Conservation (phyloP, 2,113 vertebrate genomes). For the Malaclemys terrapin region DNA sequence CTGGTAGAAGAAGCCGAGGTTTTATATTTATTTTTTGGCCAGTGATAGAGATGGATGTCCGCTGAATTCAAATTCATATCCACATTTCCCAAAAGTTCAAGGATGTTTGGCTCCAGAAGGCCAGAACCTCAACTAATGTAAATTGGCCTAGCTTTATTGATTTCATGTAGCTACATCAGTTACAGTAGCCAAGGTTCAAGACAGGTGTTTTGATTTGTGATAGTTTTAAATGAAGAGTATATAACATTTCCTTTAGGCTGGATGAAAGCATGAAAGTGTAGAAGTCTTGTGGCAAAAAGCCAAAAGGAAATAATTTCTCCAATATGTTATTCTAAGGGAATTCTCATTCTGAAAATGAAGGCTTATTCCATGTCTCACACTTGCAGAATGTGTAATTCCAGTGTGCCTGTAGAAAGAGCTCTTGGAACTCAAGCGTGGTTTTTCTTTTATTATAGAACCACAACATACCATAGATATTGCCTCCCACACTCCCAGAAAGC, state of each 20-base stretch:
- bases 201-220: neutral
- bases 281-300: neutral
- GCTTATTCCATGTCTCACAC: neutral
- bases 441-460: conserved; percentile 28
- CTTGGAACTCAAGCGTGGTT: neutral
- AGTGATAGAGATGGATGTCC: neutral
- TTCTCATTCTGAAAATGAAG: neutral
- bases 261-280: conserved; percentile 7
- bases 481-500: neutral
- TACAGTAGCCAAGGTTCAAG: neutral
- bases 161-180: neutral
- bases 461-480: neutral
- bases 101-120: neutral
- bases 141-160: fast-evolving
- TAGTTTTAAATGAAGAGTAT: conserved; percentile 17
- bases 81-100: neutral
- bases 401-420: conserved; percentile 10
- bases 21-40: neutral
- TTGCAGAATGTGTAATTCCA: neutral
- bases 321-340: neutral
- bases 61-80: neutral
- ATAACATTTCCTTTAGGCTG: neutral
- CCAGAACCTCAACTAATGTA: neutral
- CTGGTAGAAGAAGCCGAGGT: neutral
- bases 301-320: neutral